phyloP scores from a whole-genome alignment of 2,888 invertebrate genomes.

The Parapristionchus giblindavisi region DNA sequence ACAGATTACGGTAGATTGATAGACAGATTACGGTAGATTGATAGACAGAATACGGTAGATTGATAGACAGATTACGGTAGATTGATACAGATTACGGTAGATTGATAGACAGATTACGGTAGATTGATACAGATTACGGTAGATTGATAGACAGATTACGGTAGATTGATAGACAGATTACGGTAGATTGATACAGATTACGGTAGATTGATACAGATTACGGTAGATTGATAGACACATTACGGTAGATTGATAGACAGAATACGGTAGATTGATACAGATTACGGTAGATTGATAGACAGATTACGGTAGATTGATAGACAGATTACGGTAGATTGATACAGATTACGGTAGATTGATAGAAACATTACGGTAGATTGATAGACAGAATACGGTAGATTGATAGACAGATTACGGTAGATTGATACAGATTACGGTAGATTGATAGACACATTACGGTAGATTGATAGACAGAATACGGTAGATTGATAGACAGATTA shows the following conservation, averaged over 20 bases:
- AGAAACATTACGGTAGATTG: neutral
- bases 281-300: neutral
- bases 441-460: neutral
- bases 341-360: neutral
- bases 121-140: neutral
- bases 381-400: too few relatives aligned
- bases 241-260: too few relatives aligned
- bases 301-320: neutral
- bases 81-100: neutral
- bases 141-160: neutral
- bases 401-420: too few relatives aligned
- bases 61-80: too few relatives aligned
- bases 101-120: neutral
- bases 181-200: too few relatives aligned
- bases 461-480: neutral
- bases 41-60: too few relatives aligned
- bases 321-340: neutral
- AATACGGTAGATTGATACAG: too few relatives aligned
- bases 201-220: too few relatives aligned
- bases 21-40: too few relatives aligned
- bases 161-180: neutral
- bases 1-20: neutral
- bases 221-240: too few relatives aligned
- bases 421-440: too few relatives aligned
- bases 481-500: neutral